A percentile compares a stretch with the other conserved stretches of the same genome.
Conservation (phyloP, 1,140 invertebrate genomes). For the Neodiprion fabricii region DNA sequence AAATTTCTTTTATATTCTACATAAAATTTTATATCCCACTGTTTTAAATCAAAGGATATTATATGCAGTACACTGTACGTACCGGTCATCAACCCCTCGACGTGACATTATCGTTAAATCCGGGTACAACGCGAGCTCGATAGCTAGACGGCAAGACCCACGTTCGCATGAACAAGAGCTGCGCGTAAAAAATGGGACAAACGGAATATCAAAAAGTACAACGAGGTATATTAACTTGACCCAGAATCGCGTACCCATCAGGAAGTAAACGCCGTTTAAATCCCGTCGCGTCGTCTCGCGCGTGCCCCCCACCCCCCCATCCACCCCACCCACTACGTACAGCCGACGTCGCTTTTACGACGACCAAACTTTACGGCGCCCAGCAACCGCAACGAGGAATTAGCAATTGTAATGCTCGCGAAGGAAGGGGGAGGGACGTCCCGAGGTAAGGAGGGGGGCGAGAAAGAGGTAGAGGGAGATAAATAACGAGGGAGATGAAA, state of each 20-base stretch:
- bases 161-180: no score
- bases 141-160: no score
- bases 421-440: not conserved
- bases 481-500: slow-evolving; percentile 17
- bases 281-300: slow-evolving; percentile 32
- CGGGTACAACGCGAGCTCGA: no score
- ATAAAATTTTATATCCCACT: no score
- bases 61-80: no score
- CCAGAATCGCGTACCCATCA: slow-evolving; percentile 41
- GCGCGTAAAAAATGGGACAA: no score
- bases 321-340: slow-evolving; percentile 36
- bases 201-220: slow-evolving; percentile 52
- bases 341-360: slow-evolving; percentile 55
- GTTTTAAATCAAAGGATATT: no score
- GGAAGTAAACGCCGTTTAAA: slow-evolving; percentile 22
- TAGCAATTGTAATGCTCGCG: slow-evolving; percentile 62
- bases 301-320: slow-evolving; percentile 34
- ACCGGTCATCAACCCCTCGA: no score
- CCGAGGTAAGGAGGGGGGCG: slow-evolving; percentile 7
- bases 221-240: slow-evolving; percentile 56
- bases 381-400: slow-evolving; percentile 55
- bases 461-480: slow-evolving; percentile 24
- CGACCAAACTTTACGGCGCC: slow-evolving; percentile 55
- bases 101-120: no score
- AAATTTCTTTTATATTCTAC: no score